A percentile compares a stretch with the other conserved stretches of the same genome.
These are phyloP conservation scores for Pseudoips prasinana DNA, from an alignment of 2,888 invertebrate genomes.

Conservation along the genomic window DNA sequence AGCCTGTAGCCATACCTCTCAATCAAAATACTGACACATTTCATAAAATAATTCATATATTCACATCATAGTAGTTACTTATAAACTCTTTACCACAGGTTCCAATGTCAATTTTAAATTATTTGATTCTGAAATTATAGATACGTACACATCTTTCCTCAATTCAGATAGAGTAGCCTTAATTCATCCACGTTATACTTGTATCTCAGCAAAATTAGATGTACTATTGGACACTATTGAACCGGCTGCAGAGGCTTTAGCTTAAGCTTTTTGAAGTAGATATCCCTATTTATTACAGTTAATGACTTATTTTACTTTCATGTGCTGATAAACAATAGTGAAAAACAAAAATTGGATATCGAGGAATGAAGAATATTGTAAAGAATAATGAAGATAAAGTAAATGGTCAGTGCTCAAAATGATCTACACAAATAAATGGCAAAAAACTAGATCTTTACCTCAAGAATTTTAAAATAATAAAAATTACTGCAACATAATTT, in stretches of 20 bases:
- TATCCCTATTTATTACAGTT: slow-evolving; percentile 36
- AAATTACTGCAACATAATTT: slow-evolving; percentile 56
- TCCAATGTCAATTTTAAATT: not conserved
- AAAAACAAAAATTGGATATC: slow-evolving; percentile 48
- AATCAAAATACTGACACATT: slow-evolving; percentile 32
- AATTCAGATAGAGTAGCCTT: slow-evolving; percentile 66
- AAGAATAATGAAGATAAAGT: slow-evolving; percentile 44
- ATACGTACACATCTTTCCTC: slow-evolving; percentile 63
- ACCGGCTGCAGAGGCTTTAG: slow-evolving; percentile 72
- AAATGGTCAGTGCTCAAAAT: slow-evolving; percentile 55
- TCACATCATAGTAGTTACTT: slow-evolving; percentile 3
- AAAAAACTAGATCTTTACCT: slow-evolving; percentile 12
- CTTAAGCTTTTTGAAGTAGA: slow-evolving; percentile 38
- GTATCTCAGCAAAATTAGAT: slow-evolving; percentile 13
- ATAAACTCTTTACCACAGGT: slow-evolving; percentile 4
- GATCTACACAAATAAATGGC: slow-evolving; percentile 31
- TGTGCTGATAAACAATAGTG: slow-evolving; percentile 79
- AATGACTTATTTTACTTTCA: slow-evolving; percentile 68
- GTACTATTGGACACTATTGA: slow-evolving; percentile 34
- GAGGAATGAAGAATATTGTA: slow-evolving; percentile 36
- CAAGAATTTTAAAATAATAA: slow-evolving; percentile 27
- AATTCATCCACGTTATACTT: slow-evolving; percentile 28
- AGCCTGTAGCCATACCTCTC: slow-evolving; percentile 84
- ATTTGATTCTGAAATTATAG: slow-evolving; percentile 2
- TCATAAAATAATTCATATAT: slow-evolving; percentile 11